phyloP scores from a whole-genome alignment of 2,797 vertebrate species.

The Aphelocoma californica region DNA sequence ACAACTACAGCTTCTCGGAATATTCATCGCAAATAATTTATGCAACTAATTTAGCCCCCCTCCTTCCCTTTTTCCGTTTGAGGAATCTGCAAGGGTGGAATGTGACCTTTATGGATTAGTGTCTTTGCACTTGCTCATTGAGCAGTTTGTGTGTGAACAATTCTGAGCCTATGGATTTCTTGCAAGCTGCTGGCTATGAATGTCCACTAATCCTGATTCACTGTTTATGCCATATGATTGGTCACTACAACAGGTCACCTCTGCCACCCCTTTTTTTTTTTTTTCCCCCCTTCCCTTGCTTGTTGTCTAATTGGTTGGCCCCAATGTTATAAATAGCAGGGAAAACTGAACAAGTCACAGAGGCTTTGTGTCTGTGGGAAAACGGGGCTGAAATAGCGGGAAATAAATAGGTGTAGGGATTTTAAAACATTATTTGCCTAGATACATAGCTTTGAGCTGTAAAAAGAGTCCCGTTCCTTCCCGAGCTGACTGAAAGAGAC shows the following conservation, averaged over 20 bases:
- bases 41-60: slow-evolving; percentile 8
- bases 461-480: not conserved
- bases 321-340: not conserved
- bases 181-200: slow-evolving; percentile 20
- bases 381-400: not conserved
- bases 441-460: not conserved
- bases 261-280: not conserved
- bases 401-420: not conserved
- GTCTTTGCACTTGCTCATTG: not conserved
- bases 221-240: slow-evolving; percentile 10
- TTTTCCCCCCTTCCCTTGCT: not conserved
- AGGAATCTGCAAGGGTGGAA: slow-evolving; percentile 5
- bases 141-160: slow-evolving; percentile 22
- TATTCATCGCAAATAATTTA: slow-evolving; percentile 50
- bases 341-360: not conserved
- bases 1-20: not conserved
- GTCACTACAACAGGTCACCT: not conserved
- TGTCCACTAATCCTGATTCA: slow-evolving; percentile 42
- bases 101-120: slow-evolving; percentile 46
- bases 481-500: not conserved
- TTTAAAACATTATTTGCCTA: not conserved
- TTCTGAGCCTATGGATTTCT: slow-evolving; percentile 33
- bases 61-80: not conserved
- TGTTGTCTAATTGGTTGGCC: slow-evolving; percentile 26
- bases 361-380: not conserved